A percentile compares a stretch with the other conserved stretches of the same genome.
Conservation (phyloP, 2,888 invertebrate species). For the Polydrusus cervinus region DNA sequence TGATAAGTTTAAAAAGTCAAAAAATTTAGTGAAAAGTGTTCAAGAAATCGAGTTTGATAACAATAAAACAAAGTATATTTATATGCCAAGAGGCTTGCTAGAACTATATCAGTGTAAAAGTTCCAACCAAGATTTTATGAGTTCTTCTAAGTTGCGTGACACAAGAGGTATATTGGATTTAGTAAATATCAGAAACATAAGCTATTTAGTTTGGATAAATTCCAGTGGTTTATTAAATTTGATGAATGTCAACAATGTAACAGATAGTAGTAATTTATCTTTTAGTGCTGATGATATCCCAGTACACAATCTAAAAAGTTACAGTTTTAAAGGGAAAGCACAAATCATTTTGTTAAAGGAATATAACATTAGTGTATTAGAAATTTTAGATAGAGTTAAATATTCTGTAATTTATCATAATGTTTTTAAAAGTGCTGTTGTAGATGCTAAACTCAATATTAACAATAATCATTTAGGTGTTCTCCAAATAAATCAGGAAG, state of each 20-base stretch:
- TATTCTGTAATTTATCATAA: constrained; percentile 3
- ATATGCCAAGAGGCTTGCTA: constrained; percentile 55
- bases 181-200: constrained; percentile 44
- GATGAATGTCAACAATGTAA: constrained; percentile 36
- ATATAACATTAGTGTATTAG: constrained; percentile 42
- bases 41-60: constrained; percentile 39
- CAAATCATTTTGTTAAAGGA: constrained; percentile 55
- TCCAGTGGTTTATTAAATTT: constrained; percentile 52
- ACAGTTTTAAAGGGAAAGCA: constrained; percentile 9
- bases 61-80: constrained; percentile 41
- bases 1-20: constrained; percentile 42
- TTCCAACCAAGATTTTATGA: constrained; percentile 53
- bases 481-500: constrained; percentile 44
- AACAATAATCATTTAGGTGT: constrained; percentile 51
- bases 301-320: constrained; percentile 47
- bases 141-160: constrained; percentile 58
- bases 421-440: constrained; percentile 37
- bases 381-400: constrained; percentile 32
- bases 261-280: constrained; percentile 28
- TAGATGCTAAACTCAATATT: constrained; percentile 58
- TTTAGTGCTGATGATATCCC: constrained; percentile 32
- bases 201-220: constrained; percentile 56
- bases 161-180: constrained; percentile 57
- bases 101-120: constrained; percentile 56
- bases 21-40: constrained; percentile 47